Base-by-base conservation (phyloP, 2,888 invertebrate genomes). In the Anarsia innoxiella region DNA sequence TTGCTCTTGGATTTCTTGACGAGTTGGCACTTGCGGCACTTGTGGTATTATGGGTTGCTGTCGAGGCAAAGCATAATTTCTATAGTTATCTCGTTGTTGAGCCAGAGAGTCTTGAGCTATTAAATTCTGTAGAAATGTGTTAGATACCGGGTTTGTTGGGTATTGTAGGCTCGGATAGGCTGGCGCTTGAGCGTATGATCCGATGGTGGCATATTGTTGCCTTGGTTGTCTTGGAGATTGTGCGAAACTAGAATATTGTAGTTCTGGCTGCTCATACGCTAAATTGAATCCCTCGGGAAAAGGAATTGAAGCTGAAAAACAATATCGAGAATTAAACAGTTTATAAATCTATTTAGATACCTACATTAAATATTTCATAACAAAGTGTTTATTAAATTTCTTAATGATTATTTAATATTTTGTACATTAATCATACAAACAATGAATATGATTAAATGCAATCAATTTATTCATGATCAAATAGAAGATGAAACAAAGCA, bases 241-340 rank as follows among this genome's bases (percentile, higher is more conserved):
- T 44, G 48, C 41, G 49, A 32, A 49, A 41, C 42, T 29, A 34
- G 44, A 35, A 16, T 33, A 36, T 2, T 27, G 23, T 23, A 11
- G 10, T 25, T 27, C n/a, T 10, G 26, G 11, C 30, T 35, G 39
- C 5, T 30, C 11, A 2, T 31, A 25, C 15, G 11, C 35, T 31
- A 13, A 26, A 15, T 23, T 39, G 34, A 34, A 15, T 5, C 37
- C 25, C 12, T 42, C 39, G 16, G 41, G 38, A 34, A 34, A 46
- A 10, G 48, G 48, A 28, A 31, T 38, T 12, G 48, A 29, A 27
- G 40, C 48, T 39, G 31, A 35, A 39, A 37, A n/a, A n/a, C n/a
- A n/a, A n/a, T n/a, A n/a, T n/a, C n/a, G n/a, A n/a, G n/a, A n/a
- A n/a, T n/a, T n/a, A n/a, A n/a, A n/a, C n/a, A n/a, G 6, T 19